These are phyloP conservation scores for Clarias pachynema DNA, from an alignment of 2,797 vertebrate genomes.

Conservation along the genomic window DNA sequence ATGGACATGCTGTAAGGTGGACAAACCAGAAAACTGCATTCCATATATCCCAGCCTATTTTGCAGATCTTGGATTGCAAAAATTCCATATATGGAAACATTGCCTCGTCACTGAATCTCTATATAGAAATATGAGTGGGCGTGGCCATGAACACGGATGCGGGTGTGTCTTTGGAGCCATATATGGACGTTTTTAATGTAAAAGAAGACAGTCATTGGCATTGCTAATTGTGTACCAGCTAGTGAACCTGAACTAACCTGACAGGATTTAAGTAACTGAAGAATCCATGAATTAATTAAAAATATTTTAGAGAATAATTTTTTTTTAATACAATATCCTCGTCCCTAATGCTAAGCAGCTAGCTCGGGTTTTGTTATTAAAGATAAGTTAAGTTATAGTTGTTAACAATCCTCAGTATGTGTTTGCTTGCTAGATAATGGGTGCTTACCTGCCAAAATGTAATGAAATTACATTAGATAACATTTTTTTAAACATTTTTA, in stretches of 20 bases:
- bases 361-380: background rate
- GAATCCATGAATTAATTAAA: background rate
- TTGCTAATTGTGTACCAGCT: background rate
- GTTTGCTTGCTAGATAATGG: background rate
- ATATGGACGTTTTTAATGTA: background rate
- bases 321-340: background rate
- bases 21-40: background rate
- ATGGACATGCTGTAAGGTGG: background rate
- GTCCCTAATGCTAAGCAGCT: background rate
- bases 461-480: too few species aligned
- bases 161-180: background rate
- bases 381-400: background rate
- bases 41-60: background rate
- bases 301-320: background rate
- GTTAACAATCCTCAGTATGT: background rate
- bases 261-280: background rate
- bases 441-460: background rate
- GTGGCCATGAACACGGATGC: background rate
- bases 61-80: background rate
- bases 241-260: background rate
- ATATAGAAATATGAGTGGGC: background rate
- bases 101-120: background rate
- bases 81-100: background rate
- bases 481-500: too few species aligned
- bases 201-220: background rate